Base-by-base conservation (phyloP, 2,888 invertebrate genomes). In the Ennomos erosarius region DNA sequence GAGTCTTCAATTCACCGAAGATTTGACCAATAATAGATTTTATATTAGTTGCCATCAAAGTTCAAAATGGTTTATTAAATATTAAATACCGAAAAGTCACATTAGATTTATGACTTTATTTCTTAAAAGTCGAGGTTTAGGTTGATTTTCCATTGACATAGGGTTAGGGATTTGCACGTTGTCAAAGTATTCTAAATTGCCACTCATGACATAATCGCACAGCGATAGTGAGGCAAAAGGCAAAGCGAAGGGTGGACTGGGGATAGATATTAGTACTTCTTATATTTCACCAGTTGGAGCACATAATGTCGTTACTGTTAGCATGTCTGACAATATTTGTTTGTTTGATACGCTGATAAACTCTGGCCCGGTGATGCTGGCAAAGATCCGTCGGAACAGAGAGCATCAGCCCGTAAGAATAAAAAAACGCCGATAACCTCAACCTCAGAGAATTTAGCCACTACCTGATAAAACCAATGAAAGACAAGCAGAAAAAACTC, bases 141-240 rank as follows among this genome's bases (percentile, higher is more conserved):
- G 43, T 48, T 48, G 26, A 51, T 26, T 68, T 71, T 80, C 13
- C n/a, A 47, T 9, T 57, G 42, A 26, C 33, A 38, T 10, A 26
- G 8, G n/a, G 43, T 13, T 44, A 33, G 40, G 6, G 49, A 69
- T 75, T 75, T 74, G 71, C 67, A 70, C 68, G 73, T 75, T 76
- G 78, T 70, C 75, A 72, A 80, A 78, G 69, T 74, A 75, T 69
- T 66, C 70, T 65, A 71, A 81, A 84, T 86, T 86, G 82, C 84
- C 82, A 81, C 87, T 87, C 77, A 78, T 79, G 78, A 81, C 78
- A 81, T 84, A 84, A 85, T 84, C 75, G 74, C 65, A 60, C 70
- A 69, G 71, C 69, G 26, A 26, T 26, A 26, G 26, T 26, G 5
- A 26, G 26, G 26, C 26, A 26, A 26, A 26, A 26, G 26, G 26